Base-by-base conservation (phyloP, 92 coral and sea anemone species). In the Zoanthus sociatus region DNA sequence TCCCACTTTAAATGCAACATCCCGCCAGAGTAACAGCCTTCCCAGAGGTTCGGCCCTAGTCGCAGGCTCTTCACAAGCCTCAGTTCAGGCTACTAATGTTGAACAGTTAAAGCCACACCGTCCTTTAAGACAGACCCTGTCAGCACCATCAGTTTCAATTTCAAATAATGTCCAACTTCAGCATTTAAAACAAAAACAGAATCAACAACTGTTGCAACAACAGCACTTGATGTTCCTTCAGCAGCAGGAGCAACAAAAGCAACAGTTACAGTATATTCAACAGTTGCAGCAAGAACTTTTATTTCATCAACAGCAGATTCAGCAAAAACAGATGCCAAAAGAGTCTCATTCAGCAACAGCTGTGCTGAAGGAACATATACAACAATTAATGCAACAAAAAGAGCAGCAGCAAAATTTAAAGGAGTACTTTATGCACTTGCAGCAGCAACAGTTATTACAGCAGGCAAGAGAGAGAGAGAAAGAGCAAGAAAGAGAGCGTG, bases 211-310 rank as follows among this genome's bases (percentile, higher is more conserved):
- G 61, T 75, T 95, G 78, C 99, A 97, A 78, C 98, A 97, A 77
- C 99, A 97, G 74, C 98, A 94, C 83, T 7, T 94, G 63, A 91
- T 93, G 87, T 94, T 94, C 75, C 71, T 93, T 55, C 95, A 94
- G 44, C 94, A 91, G 78, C 92, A 90, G 46, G 93, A 86, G 69
- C 94, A 91, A 33, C 79, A 87, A 47, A 74, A 82, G 56, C 94
- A 90, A 32, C 98, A 94, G 64, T 17, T 91, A 10, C 88, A 90
- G 12, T 94, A 93, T 78, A 56, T 93, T 21, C 98, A 97, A 84
- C 97, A 92, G 73, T 87, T 97, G 33, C 98, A 97, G 54, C 96
- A 94, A 48, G 99, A 97, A 50, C 84, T 94, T 58, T 83, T 97
- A 17, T 92, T 94, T 71, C 99, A 97, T 50, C 97, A 95, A 82